Evolutionary conservation across 1,140 invertebrate genomes (phyloP).

Genomic region (Anoplolepis gracilipes): DNA sequence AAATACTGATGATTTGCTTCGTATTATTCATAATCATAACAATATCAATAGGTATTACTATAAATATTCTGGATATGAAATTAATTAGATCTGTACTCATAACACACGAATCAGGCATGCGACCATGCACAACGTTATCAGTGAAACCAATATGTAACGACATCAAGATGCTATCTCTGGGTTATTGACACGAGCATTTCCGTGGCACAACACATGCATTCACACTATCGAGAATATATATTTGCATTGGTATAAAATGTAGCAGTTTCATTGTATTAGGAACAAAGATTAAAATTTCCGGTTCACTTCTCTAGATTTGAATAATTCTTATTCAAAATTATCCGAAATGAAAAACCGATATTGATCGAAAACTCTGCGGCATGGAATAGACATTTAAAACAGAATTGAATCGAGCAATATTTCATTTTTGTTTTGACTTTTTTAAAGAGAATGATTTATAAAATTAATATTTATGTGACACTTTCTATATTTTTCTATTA

Average conservation of each 20-base stretch:
- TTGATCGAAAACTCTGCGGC: neutral
- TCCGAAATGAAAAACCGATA: constrained; percentile 20
- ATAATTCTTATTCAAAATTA: neutral
- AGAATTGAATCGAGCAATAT: neutral
- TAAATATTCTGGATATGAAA: constrained; percentile 46
- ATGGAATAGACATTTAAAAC: neutral
- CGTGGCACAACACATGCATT: neutral
- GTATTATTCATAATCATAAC: neutral
- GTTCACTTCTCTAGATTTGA: neutral
- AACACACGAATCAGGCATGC: constrained; percentile 28
- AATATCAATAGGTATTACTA: constrained; percentile 21
- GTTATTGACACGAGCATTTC: constrained; percentile 66
- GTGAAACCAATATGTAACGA: constrained; percentile 61
- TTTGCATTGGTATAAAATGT: constrained; percentile 29
- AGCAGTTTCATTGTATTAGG: neutral
- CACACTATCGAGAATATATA: constrained; percentile 39
- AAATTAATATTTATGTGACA: neutral
- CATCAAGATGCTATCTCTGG: constrained; percentile 65
- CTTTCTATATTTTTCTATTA: neutral
- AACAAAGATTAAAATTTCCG: neutral
- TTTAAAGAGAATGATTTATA: neutral
- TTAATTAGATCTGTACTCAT: constrained; percentile 40
- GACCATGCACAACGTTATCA: constrained; percentile 52
- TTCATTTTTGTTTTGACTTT: neutral
- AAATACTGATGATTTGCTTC: neutral